These are phyloP conservation scores for Lepidostoma basale DNA, from an alignment of 1,140 invertebrate species.

Conservation along the genomic window DNA sequence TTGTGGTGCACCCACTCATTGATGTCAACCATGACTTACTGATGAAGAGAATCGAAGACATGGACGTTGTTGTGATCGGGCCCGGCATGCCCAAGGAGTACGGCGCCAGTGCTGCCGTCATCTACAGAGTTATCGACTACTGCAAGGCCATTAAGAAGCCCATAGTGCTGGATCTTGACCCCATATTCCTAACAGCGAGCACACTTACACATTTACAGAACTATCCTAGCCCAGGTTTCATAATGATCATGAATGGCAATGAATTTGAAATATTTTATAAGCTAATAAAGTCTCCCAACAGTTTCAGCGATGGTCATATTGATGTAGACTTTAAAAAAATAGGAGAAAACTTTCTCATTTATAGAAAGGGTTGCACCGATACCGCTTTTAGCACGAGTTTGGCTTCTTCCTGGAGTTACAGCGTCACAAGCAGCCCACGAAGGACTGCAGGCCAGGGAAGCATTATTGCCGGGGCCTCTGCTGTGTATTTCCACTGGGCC, in stretches of 20 bases:
- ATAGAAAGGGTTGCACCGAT: constrained; percentile 33
- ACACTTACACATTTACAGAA: constrained; percentile 55
- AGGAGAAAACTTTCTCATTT: constrained; percentile 24
- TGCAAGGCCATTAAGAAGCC: constrained; percentile 64
- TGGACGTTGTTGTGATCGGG: constrained; percentile 77
- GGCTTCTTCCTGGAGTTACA: constrained; percentile 64
- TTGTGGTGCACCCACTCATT: constrained; percentile 79
- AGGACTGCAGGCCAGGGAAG: constrained; percentile 86
- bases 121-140: constrained; percentile 50
- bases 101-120: constrained; percentile 52
- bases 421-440: constrained; percentile 47
- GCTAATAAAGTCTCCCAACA: constrained; percentile 3
- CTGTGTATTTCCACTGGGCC: constrained; percentile 73
- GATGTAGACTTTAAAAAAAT: constrained; percentile 24
- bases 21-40: constrained; percentile 56
- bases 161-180: constrained; percentile 81
- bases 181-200: constrained; percentile 62
- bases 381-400: constrained; percentile 50
- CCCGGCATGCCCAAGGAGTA: constrained; percentile 73
- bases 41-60: constrained; percentile 61
- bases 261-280: constrained; percentile 63
- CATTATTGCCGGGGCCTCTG: constrained; percentile 71
- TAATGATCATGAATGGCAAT: constrained; percentile 79
- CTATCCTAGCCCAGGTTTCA: constrained; percentile 53
- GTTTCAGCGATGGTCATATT: constrained; percentile 26